Evolutionary conservation across 2,888 invertebrate species (phyloP), one percentile per base, ranked within the genome.

Genomic region (Lymantria monacha): DNA sequence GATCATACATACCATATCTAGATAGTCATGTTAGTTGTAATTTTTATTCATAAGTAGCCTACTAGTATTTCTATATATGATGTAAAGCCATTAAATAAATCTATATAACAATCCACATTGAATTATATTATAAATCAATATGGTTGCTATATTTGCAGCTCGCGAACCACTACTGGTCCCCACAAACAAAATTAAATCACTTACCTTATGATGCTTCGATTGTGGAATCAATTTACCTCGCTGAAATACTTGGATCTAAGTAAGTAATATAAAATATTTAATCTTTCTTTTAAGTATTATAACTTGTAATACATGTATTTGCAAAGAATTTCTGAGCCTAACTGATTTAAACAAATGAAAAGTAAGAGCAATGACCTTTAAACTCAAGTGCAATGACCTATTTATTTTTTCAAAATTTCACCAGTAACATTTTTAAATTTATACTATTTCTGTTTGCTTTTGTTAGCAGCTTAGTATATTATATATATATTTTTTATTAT

Each of bases 131-230:
- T 40, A 83, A 85, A 81, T 83, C 84, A 79, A 81, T 76, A 81
- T 89, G 88, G 88, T 86, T 79, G 65, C 67, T 65, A 72, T 72
- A 46, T 73, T 75, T 41, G 49, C 88, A 98, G 97, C 92, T 98
- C 30, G 97, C 98, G 1, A 95, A 95, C 57, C 95, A 97, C 76
- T 97, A 97, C 80, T 99, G 99, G 99, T 96, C 97, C 0, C 97
- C 97, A 0, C 95, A 96, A 79, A 95, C 96, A 0, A 91, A 93
- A 49, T 92, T 93, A 9, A 91, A 93, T 3, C 96, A 96, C 88
- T 80, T 94, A 70, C 93, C 95, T 43, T 97, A 94, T 75, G 94
- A 96, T 89, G 91, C 95, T 30, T 90, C 94, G 74, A 93, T 98
- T 66, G 94, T 98, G 62, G 97, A 98, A 74, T 95, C 97, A 68